Evolutionary conservation across 2,888 invertebrate species (phyloP).

Genomic region (Balanococcus diminutus): DNA sequence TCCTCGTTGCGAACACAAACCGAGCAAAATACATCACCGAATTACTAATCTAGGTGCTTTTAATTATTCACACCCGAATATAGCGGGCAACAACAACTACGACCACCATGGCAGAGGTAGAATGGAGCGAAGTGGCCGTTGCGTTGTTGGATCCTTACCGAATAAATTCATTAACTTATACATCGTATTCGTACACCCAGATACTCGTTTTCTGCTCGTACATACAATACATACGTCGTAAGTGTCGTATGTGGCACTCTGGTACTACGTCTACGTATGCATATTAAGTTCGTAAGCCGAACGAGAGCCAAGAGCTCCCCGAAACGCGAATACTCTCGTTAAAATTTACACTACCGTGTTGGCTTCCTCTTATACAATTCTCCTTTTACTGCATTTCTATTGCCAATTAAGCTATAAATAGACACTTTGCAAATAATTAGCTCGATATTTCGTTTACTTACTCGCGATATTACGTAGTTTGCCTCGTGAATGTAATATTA

Average conservation of each 20-base stretch:
- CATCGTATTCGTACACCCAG: neutral
- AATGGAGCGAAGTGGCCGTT: neutral
- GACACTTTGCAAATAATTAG: constrained; percentile 34
- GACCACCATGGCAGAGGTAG: too few species aligned
- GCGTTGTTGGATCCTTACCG: neutral
- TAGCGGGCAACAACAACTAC: neutral
- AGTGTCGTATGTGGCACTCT: too few species aligned
- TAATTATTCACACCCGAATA: constrained; percentile 20
- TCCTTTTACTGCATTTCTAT: constrained; percentile 19
- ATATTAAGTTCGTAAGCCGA: neutral
- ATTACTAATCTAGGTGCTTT: constrained; percentile 20
- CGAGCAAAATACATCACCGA: neutral
- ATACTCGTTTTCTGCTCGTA: too few species aligned
- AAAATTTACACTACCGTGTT: neutral
- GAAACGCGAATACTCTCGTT: neutral
- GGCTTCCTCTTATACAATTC: neutral
- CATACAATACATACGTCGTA: too few species aligned
- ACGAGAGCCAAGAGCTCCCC: neutral
- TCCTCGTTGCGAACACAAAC: neutral
- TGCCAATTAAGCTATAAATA: constrained; percentile 20
- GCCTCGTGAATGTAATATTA: neutral
- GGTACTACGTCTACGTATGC: neutral
- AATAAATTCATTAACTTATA: constrained; percentile 22
- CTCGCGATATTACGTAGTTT: neutral
- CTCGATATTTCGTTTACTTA: neutral